These are phyloP conservation scores for Chamaetylas fuelleborni DNA, from an alignment of 2,113 vertebrate species.

Conservation along the genomic window DNA sequence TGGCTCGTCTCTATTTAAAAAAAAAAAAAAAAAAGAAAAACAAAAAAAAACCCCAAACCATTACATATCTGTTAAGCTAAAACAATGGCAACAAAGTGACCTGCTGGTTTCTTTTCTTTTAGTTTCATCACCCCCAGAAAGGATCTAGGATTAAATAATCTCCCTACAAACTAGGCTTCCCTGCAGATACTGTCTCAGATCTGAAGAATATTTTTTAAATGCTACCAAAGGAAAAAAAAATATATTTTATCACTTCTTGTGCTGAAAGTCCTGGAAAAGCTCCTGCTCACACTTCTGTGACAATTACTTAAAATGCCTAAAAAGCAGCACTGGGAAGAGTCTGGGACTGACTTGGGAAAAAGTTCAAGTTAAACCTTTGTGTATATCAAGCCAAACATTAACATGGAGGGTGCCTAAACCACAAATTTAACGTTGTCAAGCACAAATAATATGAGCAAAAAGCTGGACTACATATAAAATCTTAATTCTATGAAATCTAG, in stretches of 20 bases:
- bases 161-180: not conserved
- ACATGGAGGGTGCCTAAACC: not conserved
- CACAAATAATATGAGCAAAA: not conserved
- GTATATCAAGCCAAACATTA: accelerated
- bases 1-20: accelerated
- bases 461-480: not conserved
- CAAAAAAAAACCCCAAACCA: too few species aligned
- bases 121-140: not conserved
- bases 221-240: not conserved
- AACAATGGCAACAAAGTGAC: not conserved
- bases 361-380: not conserved
- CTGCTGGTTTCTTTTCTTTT: not conserved
- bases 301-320: not conserved
- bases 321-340: not conserved
- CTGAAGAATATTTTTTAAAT: not conserved
- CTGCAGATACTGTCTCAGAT: not conserved
- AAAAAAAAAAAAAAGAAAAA: not conserved
- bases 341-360: not conserved
- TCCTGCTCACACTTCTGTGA: not conserved
- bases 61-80: not conserved
- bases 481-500: not conserved
- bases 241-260: accelerated
- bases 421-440: not conserved
- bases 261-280: not conserved
- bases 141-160: not conserved